These are phyloP conservation scores for Ageneiosus marmoratus DNA, from an alignment of 2,113 vertebrate species.

Conservation along the genomic window DNA sequence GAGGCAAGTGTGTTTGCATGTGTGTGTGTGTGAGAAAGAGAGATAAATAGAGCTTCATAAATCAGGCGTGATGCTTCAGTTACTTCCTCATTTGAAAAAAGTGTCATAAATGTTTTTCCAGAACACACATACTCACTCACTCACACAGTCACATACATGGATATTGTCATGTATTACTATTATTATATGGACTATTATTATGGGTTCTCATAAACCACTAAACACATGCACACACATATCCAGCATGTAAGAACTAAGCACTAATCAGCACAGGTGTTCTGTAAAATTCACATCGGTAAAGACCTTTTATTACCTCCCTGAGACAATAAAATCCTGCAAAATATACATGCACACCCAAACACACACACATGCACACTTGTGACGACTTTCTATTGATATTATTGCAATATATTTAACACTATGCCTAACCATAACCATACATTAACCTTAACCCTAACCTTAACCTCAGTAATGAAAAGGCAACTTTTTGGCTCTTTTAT, in stretches of 20 bases:
- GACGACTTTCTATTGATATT: too few species aligned
- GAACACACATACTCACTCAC: background rate
- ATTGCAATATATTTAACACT: too few species aligned
- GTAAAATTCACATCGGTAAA: background rate
- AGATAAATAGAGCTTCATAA: slow-evolving; percentile 3
- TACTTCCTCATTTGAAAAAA: slow-evolving; percentile 26
- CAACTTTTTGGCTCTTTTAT: too few species aligned
- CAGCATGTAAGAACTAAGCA: background rate
- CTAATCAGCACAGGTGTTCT: background rate
- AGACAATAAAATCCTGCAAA: background rate
- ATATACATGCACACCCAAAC: background rate
- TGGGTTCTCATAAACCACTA: background rate
- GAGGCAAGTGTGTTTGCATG: background rate
- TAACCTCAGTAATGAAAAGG: too few species aligned
- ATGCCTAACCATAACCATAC: too few species aligned
- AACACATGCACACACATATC: slow-evolving; percentile 18
- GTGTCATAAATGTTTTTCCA: background rate
- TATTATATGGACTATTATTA: background rate
- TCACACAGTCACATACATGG: background rate
- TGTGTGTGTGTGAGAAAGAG: slow-evolving; percentile 3
- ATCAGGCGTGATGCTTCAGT: background rate
- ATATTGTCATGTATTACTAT: background rate
- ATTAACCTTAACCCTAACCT: too few species aligned
- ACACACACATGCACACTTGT: background rate
- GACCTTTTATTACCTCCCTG: background rate